Conservation (phyloP, 2,888 invertebrate genomes). For the Strigamia crassipes region DNA sequence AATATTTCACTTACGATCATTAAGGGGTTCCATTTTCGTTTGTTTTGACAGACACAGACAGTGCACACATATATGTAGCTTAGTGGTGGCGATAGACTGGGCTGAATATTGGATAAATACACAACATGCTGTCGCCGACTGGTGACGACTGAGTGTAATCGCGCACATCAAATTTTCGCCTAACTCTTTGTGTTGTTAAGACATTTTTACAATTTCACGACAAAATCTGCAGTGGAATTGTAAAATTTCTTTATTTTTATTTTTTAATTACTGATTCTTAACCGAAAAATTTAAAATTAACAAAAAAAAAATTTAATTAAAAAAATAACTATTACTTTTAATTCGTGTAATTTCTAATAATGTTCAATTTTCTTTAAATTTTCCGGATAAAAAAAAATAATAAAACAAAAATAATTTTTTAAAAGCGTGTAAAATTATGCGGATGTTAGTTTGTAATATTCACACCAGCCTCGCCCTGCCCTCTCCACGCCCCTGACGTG, state of each 20-base stretch:
- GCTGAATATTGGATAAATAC: background rate
- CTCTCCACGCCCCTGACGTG: background rate
- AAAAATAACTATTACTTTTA: too few species aligned
- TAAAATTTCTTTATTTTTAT: background rate
- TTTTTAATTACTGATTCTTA: too few species aligned
- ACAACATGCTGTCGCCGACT: background rate
- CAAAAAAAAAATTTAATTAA: too few species aligned
- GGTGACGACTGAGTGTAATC: background rate
- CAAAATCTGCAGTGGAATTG: too few species aligned
- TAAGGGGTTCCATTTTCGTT: constrained; percentile 19
- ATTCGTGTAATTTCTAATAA: too few species aligned
- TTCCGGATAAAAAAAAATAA: background rate
- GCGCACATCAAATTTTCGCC: background rate
- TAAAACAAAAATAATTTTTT: background rate
- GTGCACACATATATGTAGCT: background rate
- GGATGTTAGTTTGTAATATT: background rate
- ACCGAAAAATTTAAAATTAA: too few species aligned
- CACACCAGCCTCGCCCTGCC: background rate
- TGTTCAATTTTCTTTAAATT: too few species aligned
- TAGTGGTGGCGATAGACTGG: background rate
- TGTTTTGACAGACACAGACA: background rate
- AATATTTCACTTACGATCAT: constrained; percentile 3
- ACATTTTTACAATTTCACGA: too few species aligned
- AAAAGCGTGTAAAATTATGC: background rate
- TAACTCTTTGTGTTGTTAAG: background rate